Evolutionary conservation across 2,113 vertebrate species (phyloP), one percentile per base, ranked within the genome.

Genomic region (Perognathus longimembris): DNA sequence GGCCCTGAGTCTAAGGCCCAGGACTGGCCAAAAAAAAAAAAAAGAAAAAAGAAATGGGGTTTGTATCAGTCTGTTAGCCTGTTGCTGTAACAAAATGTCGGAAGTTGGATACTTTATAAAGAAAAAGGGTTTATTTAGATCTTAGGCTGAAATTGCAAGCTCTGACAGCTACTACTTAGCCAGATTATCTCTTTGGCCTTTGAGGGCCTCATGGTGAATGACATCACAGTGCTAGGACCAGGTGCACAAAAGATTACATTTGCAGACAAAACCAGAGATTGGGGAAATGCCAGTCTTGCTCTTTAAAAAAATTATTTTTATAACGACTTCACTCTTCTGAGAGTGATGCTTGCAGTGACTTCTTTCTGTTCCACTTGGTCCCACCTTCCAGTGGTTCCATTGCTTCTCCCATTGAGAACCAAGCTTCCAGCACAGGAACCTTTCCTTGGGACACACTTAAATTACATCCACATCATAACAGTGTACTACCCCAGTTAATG

Each of bases 11-110:
- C n/a, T n/a, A n/a, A n/a, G n/a, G n/a, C n/a, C n/a, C n/a, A n/a
- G n/a, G n/a, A n/a, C n/a, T n/a, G n/a, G n/a, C n/a, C n/a, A n/a
- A n/a, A n/a, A n/a, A n/a, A n/a, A n/a, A n/a, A n/a, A n/a, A n/a
- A n/a, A n/a, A n/a, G n/a, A n/a, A n/a, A n/a, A n/a, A n/a, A 26
- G 38, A 91, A 84, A 89, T 85, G 21, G 67, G 80, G 7, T 30
- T 66, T 54, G 50, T 54, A 54, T 54, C 50, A 54, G 15, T 54
- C 63, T 85, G 20, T 38, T 84, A 54, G 17, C n/a, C 34, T 84
- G 30, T 63, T 80, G 30, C 20, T 57, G 0, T 76, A 77, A 40
- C 9, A 59, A 84, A 69, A 36, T 69, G 54, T 6, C 18, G 59
- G 61, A 76, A 84, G 36, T 4, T 42, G 4, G 14, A 10, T 61